Percentiles rank a stretch among this genome's conserved stretches.
phyloP scores from a whole-genome alignment of 2,888 invertebrate genomes.

The Lissonota sp. region DNA sequence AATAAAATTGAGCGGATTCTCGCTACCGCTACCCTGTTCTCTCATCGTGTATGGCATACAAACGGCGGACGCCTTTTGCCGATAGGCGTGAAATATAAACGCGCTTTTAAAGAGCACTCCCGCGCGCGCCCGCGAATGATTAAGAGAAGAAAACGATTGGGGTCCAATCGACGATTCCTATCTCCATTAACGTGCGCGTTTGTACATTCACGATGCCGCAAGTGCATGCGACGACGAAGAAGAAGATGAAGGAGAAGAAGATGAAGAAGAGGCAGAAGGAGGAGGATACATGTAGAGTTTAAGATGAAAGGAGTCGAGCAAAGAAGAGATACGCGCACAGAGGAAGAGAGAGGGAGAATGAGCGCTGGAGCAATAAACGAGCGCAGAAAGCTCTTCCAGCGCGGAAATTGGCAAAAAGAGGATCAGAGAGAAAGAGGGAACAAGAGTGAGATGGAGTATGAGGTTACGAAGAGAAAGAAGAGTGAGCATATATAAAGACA shows the following conservation, averaged over 20 bases:
- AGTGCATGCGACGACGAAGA: conserved; percentile 30
- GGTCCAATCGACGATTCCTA: conserved; percentile 65
- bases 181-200: conserved; percentile 60
- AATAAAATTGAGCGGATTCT: conserved; percentile 32
- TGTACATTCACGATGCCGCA: conserved; percentile 18
- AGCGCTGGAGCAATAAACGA: conserved; percentile 44
- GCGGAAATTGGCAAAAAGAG: conserved; percentile 23
- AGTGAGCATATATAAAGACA: conserved; percentile 17
- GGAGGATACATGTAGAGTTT: neutral
- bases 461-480: conserved; percentile 31
- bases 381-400: conserved; percentile 14
- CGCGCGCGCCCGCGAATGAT: conserved; percentile 49
- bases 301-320: neutral
- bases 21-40: conserved; percentile 28
- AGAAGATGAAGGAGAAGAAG: conserved; percentile 37
- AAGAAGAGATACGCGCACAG: conserved; percentile 18
- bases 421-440: conserved; percentile 25
- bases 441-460: conserved; percentile 17
- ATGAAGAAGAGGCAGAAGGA: conserved; percentile 27
- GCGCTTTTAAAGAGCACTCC: conserved; percentile 54
- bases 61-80: conserved; percentile 15
- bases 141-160: conserved; percentile 67
- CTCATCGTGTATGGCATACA: too few species aligned
- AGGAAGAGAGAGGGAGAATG: conserved; percentile 29
- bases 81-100: conserved; percentile 66